These are phyloP conservation scores for Halictus ligatus DNA, from an alignment of 2,888 invertebrate genomes.

Conservation along the genomic window DNA sequence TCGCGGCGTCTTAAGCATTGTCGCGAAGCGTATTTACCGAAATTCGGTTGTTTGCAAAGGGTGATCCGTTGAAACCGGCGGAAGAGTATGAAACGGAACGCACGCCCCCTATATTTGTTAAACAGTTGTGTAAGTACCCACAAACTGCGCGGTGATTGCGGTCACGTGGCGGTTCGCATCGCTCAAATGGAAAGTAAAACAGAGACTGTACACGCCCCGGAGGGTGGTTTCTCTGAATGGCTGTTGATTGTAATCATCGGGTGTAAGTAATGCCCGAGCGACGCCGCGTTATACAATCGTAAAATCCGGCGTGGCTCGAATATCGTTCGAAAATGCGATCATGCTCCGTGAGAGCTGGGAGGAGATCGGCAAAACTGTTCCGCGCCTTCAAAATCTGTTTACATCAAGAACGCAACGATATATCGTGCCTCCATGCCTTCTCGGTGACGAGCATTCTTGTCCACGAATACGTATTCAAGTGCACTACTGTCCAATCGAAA, in stretches of 20 bases:
- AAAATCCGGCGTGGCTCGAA: slow-evolving; percentile 62
- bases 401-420: slow-evolving; percentile 5
- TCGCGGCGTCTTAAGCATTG: not conserved
- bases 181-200: slow-evolving; percentile 81
- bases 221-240: slow-evolving; percentile 83
- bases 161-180: slow-evolving; percentile 83
- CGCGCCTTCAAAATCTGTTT: slow-evolving; percentile 47
- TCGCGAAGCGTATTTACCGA: slow-evolving; percentile 8
- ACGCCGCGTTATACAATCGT: slow-evolving; percentile 67
- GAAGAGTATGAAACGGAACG: slow-evolving; percentile 41
- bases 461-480: not conserved
- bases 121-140: slow-evolving; percentile 80
- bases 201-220: slow-evolving; percentile 72
- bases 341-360: not conserved
- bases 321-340: slow-evolving; percentile 1
- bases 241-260: slow-evolving; percentile 83
- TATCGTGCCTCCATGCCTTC: not conserved
- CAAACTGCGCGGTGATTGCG: slow-evolving; percentile 83
- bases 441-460: not conserved
- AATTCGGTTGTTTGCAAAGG: slow-evolving; percentile 28
- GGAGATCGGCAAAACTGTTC: slow-evolving; percentile 22
- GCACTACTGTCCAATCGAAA: not conserved
- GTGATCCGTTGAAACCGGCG: slow-evolving; percentile 45
- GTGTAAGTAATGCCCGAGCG: slow-evolving; percentile 82
- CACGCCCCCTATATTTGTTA: slow-evolving; percentile 75